These are phyloP conservation scores for Aphelenchoides fujianensis DNA, from an alignment of 1,140 invertebrate species.

Conservation along the genomic window DNA sequence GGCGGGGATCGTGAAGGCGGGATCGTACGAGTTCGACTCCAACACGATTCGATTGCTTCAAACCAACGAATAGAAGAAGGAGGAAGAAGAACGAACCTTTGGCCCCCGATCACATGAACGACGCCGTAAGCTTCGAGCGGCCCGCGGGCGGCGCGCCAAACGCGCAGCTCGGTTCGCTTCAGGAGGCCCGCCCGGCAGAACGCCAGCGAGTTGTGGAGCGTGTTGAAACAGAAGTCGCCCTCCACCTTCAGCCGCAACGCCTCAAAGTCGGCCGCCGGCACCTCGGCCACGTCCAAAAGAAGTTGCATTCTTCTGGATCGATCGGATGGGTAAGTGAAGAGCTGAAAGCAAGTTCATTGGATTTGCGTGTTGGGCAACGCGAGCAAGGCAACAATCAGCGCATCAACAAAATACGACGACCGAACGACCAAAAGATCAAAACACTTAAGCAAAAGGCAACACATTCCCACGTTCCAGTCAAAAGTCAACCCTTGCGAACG, in stretches of 20 bases:
- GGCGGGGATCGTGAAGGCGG: background rate
- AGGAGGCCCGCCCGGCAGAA: background rate
- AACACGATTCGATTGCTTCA: slow-evolving; percentile 10
- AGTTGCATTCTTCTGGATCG: slow-evolving; percentile 2
- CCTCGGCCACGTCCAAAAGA: background rate
- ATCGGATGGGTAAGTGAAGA: no score
- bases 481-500: no score
- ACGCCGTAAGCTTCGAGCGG: background rate
- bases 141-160: background rate
- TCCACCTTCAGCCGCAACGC: background rate
- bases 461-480: no score
- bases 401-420: no score
- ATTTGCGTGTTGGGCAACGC: no score
- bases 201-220: background rate
- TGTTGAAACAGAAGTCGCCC: background rate
- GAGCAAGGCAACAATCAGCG: no score
- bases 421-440: no score
- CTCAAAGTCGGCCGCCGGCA: background rate
- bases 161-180: background rate
- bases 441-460: no score
- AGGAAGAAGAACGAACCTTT: background rate
- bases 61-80: background rate
- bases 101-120: background rate
- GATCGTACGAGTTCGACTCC: background rate
- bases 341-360: background rate